phyloP scores from a whole-genome alignment of 2,113 vertebrate species.

The Calypte anna region DNA sequence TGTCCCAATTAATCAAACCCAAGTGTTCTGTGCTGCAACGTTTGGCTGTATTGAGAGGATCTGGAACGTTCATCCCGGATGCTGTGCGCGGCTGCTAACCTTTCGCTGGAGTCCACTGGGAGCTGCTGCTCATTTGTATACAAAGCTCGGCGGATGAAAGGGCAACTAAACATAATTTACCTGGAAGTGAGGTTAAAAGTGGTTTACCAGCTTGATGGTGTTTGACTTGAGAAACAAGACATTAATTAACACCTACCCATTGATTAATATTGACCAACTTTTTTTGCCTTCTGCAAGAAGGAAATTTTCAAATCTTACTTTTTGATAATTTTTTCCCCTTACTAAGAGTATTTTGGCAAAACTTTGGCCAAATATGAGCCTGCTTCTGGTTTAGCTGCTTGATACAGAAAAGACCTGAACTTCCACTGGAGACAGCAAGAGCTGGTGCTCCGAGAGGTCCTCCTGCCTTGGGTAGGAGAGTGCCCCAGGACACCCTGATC shows the following conservation, averaged over 20 bases:
- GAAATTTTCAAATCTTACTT: neutral
- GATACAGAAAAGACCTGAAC: neutral
- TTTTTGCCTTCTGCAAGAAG: neutral
- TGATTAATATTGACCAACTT: slow-evolving; percentile 52
- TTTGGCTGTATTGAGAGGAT: neutral
- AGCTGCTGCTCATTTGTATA: slow-evolving; percentile 61
- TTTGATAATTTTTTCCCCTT: neutral
- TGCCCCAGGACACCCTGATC: neutral
- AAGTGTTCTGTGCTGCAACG: slow-evolving; percentile 29
- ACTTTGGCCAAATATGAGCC: neutral
- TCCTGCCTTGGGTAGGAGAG: neutral
- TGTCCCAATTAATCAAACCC: slow-evolving; percentile 71
- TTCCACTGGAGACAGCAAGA: neutral
- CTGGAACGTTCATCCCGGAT: slow-evolving; percentile 51
- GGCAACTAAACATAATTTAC: slow-evolving; percentile 62
- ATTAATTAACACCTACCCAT: slow-evolving; percentile 57
- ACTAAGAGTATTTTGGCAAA: neutral
- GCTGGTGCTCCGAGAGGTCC: accelerated
- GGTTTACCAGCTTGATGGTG: slow-evolving; percentile 36
- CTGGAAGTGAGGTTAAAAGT: slow-evolving; percentile 48
- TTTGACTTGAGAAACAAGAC: slow-evolving; percentile 48
- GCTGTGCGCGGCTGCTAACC: slow-evolving; percentile 61
- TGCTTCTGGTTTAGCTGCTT: neutral
- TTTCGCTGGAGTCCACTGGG: slow-evolving; percentile 64
- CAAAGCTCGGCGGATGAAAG: slow-evolving; percentile 18